Percentiles rank a stretch among this genome's conserved stretches.
phyloP scores from a whole-genome alignment of 2,113 vertebrate species.

The Poeciliopsis turrubarensis region DNA sequence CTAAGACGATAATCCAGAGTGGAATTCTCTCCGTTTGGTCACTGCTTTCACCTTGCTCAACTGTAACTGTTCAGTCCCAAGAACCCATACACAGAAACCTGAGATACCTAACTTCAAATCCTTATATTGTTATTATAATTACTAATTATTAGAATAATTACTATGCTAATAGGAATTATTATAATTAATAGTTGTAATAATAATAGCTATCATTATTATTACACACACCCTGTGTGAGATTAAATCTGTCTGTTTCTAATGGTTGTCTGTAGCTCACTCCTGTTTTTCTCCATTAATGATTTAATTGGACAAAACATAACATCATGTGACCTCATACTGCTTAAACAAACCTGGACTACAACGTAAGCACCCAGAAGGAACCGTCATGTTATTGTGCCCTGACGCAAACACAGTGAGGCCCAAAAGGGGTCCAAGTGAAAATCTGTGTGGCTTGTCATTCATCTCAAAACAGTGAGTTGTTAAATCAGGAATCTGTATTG shows the following conservation, averaged over 20 bases:
- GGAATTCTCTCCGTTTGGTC: conserved; percentile 70
- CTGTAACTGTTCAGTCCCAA: neutral
- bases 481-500: conserved; percentile 34
- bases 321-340: conserved; percentile 14
- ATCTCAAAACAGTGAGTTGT: neutral
- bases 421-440: conserved; percentile 13
- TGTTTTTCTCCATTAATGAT: conserved; percentile 30
- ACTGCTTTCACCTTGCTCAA: conserved; percentile 19
- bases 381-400: conserved; percentile 13
- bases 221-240: no score
- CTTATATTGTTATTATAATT: no score
- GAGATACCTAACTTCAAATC: no score
- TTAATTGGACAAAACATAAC: conserved; percentile 11
- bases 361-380: neutral
- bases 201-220: no score
- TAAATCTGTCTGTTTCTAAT: neutral
- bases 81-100: no score
- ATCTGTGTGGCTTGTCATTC: conserved; percentile 19
- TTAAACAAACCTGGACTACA: neutral
- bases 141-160: no score
- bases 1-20: conserved; percentile 79
- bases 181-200: no score
- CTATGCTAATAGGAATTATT: no score
- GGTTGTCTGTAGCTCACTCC: neutral
- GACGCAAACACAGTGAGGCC: neutral